phyloP scores from a whole-genome alignment of 2,888 invertebrate genomes.

The Taphrorychus bicolor region DNA sequence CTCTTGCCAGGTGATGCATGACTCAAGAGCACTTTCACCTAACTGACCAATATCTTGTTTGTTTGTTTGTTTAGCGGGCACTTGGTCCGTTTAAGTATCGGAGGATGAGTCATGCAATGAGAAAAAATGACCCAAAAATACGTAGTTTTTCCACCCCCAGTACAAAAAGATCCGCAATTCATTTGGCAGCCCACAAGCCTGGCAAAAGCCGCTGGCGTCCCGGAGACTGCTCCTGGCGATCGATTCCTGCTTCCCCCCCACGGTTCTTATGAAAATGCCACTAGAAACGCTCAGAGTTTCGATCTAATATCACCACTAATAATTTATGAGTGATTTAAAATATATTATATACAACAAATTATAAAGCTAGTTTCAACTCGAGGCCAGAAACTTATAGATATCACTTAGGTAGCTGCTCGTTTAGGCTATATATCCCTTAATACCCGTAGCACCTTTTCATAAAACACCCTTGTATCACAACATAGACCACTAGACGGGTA shows the following conservation, averaged over 20 bases:
- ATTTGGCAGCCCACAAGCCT: slow-evolving; percentile 48
- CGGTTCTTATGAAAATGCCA: not conserved
- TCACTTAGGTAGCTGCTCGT: too few species aligned
- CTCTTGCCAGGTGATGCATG: slow-evolving; percentile 11
- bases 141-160: slow-evolving; percentile 18
- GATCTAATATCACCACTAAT: not conserved
- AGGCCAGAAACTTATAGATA: not conserved
- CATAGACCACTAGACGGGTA: slow-evolving; percentile 6
- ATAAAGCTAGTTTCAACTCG: too few species aligned
- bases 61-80: slow-evolving; percentile 14
- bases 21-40: slow-evolving; percentile 37
- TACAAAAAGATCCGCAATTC: slow-evolving; percentile 42
- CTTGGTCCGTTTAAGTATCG: slow-evolving; percentile 38
- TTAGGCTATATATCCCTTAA: too few species aligned
- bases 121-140: slow-evolving; percentile 21
- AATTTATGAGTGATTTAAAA: not conserved
- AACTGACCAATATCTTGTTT: not conserved
- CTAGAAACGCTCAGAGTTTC: not conserved
- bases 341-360: too few species aligned
- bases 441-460: not conserved
- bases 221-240: slow-evolving; percentile 42
- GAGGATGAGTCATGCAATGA: not conserved
- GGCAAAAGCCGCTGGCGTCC: slow-evolving; percentile 47
- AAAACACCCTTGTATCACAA: not conserved
- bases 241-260: slow-evolving; percentile 17